Conservation (phyloP, 2,113 vertebrate species). For the Riparia riparia region DNA sequence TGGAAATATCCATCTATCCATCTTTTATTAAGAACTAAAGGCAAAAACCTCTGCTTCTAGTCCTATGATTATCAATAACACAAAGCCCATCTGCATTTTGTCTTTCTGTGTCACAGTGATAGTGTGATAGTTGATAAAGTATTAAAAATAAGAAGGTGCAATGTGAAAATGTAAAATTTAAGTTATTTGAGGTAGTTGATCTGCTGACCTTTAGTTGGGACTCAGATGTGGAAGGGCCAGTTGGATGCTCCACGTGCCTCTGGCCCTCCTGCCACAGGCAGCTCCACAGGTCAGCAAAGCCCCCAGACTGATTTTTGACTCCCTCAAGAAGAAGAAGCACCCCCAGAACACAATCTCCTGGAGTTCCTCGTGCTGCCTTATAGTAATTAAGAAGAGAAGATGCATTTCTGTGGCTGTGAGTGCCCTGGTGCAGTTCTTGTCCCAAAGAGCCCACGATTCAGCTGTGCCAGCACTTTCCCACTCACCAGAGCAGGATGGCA, state of each 20-base stretch:
- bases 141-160: not conserved
- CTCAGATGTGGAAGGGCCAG: not conserved
- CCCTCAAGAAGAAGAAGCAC: rapidly evolving
- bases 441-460: rapidly evolving
- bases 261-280: not conserved
- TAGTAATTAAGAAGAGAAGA: not conserved
- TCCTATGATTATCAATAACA: not conserved
- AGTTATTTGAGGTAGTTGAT: not conserved
- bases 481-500: rapidly evolving
- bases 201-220: not conserved
- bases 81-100: not conserved
- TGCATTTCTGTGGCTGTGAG: not conserved
- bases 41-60: not conserved
- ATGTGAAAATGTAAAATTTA: not conserved
- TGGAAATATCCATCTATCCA: not conserved
- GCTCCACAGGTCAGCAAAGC: not conserved
- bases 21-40: not conserved
- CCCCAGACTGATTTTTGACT: not conserved
- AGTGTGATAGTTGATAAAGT: not conserved
- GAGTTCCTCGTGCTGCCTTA: rapidly evolving
- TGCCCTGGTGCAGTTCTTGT: not conserved
- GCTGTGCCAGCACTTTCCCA: rapidly evolving
- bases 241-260: rapidly evolving
- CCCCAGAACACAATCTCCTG: not conserved
- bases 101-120: not conserved